Evolutionary conservation across 1,140 invertebrate species (phyloP).

Genomic region (Teleopsis dalmanni): DNA sequence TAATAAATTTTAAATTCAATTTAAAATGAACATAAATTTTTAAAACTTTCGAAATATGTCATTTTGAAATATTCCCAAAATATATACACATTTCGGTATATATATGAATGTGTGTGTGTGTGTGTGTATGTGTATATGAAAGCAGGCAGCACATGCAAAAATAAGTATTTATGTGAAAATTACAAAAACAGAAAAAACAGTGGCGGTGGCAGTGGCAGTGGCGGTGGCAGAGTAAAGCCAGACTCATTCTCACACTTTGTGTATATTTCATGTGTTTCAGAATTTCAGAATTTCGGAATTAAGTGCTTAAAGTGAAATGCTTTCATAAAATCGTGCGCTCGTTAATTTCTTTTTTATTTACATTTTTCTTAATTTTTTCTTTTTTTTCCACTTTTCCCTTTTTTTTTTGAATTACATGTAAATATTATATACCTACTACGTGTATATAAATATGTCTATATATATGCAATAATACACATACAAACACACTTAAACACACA

Average conservation of each 20-base stretch:
- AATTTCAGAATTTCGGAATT: too few species aligned
- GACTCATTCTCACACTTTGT: too few species aligned
- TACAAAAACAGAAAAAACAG: neutral
- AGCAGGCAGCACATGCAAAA: neutral
- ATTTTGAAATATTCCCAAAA: slow-evolving; percentile 34
- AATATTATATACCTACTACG: neutral
- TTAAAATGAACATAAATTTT: slow-evolving; percentile 45
- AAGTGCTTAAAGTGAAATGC: slow-evolving; percentile 2
- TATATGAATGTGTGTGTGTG: neutral
- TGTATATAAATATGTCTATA: neutral
- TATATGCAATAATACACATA: neutral
- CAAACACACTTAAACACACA: neutral
- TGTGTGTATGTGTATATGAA: neutral
- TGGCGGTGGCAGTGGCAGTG: too few species aligned
- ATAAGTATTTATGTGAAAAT: neutral
- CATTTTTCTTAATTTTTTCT: slow-evolving; percentile 5
- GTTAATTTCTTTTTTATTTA: slow-evolving; percentile 5
- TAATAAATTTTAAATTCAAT: slow-evolving; percentile 44
- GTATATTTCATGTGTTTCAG: too few species aligned
- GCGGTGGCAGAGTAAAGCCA: too few species aligned
- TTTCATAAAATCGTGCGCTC: slow-evolving; percentile 6
- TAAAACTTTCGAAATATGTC: slow-evolving; percentile 39
- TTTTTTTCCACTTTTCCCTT: neutral
- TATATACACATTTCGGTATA: neutral
- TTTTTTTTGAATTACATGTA: neutral